Evolutionary conservation across 2,797 vertebrate species (phyloP).

Genomic region (Pogonophryne albipinna): DNA sequence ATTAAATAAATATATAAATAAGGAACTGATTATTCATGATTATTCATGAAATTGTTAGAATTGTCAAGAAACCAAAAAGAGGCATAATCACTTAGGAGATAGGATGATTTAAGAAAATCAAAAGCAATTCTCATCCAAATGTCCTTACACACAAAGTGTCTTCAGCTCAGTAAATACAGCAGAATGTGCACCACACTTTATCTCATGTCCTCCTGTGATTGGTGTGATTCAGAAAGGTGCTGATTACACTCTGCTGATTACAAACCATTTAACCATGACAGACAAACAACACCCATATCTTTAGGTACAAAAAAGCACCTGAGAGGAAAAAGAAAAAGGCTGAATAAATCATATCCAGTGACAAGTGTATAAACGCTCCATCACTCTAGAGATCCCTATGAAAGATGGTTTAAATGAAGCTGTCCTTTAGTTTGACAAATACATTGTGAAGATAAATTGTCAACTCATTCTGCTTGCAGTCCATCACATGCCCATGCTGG

Average conservation of each 20-base stretch:
- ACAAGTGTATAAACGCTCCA: neutral
- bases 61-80: neutral
- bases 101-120: neutral
- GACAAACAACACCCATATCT: neutral
- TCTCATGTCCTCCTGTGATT: constrained; percentile 14
- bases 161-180: constrained; percentile 8
- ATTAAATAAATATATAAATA: neutral
- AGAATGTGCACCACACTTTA: constrained; percentile 11
- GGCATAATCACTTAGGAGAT: neutral
- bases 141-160: neutral
- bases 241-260: constrained; percentile 18
- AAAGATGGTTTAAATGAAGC: constrained; percentile 7
- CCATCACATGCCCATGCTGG: neutral
- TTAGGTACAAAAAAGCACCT: constrained; percentile 1
- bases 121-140: constrained; percentile 1
- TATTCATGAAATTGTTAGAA: neutral
- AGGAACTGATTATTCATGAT: no score
- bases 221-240: constrained; percentile 13
- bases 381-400: neutral
- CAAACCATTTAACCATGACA: constrained; percentile 15
- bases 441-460: neutral
- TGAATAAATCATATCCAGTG: constrained; percentile 1
- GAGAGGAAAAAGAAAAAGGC: neutral
- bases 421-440: constrained; percentile 12
- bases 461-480: neutral